Conservation (phyloP, 2,113 vertebrate genomes). For the Girardinichthys multiradiatus region DNA sequence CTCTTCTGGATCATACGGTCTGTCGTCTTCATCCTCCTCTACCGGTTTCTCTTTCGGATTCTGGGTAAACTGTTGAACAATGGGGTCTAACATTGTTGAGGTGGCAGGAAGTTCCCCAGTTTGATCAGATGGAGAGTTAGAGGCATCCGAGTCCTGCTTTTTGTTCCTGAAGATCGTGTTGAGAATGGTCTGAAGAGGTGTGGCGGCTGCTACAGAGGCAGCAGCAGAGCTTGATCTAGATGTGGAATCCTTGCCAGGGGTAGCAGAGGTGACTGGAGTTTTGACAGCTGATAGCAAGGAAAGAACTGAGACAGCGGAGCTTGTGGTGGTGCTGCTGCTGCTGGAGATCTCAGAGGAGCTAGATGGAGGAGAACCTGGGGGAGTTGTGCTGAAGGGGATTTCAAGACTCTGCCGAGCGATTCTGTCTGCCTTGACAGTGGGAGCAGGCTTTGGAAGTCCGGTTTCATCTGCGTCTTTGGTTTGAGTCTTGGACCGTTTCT, state of each 20-base stretch:
- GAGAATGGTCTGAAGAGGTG: constrained; percentile 93
- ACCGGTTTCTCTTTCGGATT: constrained; percentile 83
- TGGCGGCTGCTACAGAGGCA: constrained; percentile 60
- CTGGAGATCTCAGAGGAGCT: constrained; percentile 75
- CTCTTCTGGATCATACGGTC: constrained; percentile 96
- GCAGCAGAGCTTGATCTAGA: constrained; percentile 52
- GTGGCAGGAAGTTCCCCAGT: constrained; percentile 67
- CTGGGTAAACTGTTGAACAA: constrained; percentile 92
- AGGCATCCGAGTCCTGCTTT: constrained; percentile 83
- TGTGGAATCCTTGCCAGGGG: constrained; percentile 60
- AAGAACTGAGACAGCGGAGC: constrained; percentile 74
- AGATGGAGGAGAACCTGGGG: constrained; percentile 88
- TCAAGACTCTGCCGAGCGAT: constrained; percentile 77
- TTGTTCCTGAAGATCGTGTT: constrained; percentile 94
- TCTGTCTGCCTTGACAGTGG: constrained; percentile 71
- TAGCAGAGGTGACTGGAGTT: constrained; percentile 57
- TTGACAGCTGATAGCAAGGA: constrained; percentile 84
- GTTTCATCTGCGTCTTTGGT: constrained; percentile 80
- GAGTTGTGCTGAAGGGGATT: constrained; percentile 79
- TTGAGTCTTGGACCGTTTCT: constrained; percentile 85
- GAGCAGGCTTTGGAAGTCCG: constrained; percentile 69
- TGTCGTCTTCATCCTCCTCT: constrained; percentile 90
- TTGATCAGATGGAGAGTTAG: constrained; percentile 80
- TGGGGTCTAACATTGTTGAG: constrained; percentile 87
- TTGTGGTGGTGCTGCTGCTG: constrained; percentile 52